Evolutionary conservation across 2,797 vertebrate species (phyloP).

Genomic region (Argya squamiceps): DNA sequence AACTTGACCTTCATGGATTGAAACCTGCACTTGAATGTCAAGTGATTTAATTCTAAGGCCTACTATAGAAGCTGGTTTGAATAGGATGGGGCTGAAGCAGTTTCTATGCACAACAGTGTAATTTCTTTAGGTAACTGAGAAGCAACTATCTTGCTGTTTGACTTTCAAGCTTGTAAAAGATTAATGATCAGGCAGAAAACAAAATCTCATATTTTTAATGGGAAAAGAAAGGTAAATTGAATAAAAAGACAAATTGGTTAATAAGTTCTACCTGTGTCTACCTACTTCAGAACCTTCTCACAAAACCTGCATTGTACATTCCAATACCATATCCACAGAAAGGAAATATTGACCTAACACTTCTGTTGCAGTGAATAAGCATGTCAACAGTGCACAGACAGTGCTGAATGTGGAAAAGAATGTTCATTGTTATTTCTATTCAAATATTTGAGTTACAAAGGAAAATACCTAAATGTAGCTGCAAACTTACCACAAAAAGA

Average conservation of each 20-base stretch:
- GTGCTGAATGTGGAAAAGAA: not conserved
- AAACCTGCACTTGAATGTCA: not conserved
- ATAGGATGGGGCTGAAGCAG: not conserved
- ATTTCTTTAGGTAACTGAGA: not conserved
- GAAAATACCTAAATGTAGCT: not conserved
- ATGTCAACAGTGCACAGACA: not conserved
- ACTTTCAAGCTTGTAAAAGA: not conserved
- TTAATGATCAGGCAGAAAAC: not conserved
- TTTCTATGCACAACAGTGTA: not conserved
- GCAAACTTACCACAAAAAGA: not conserved
- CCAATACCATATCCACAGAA: not conserved
- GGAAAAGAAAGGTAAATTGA: not conserved
- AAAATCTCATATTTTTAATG: not conserved
- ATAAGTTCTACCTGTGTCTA: not conserved
- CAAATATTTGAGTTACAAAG: not conserved
- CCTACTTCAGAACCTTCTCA: not conserved
- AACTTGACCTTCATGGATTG: not conserved
- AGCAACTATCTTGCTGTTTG: not conserved
- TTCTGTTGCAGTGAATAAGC: not conserved
- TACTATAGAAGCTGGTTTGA: not conserved
- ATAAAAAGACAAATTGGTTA: not conserved
- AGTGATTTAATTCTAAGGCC: not conserved
- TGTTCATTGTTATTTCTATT: not conserved
- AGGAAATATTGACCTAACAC: not conserved
- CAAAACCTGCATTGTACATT: not conserved